Evolutionary conservation across 2,113 vertebrate genomes (phyloP).

Genomic region (Eupsittula cactorum): DNA sequence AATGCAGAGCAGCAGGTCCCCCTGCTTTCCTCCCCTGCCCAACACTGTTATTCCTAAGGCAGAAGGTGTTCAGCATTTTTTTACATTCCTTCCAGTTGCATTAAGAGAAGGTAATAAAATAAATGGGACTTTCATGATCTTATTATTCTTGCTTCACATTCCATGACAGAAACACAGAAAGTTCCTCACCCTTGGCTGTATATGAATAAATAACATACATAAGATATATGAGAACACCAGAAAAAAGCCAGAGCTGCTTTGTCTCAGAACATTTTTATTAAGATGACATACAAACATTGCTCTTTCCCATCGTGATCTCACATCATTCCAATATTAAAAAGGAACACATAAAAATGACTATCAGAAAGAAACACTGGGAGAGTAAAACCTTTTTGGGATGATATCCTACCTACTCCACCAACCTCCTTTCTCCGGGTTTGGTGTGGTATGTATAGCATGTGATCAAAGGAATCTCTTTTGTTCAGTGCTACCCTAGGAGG

Average conservation of each 20-base stretch:
- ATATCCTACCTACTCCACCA: background rate
- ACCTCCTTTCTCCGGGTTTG: slow-evolving; percentile 20
- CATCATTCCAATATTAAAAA: slow-evolving; percentile 9
- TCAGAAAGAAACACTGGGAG: background rate
- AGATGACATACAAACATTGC: background rate
- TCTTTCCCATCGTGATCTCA: slow-evolving; percentile 13
- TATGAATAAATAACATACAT: background rate
- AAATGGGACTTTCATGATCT: background rate
- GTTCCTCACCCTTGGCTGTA: background rate
- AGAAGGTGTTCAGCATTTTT: background rate
- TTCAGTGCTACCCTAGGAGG: background rate
- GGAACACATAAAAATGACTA: slow-evolving; percentile 52
- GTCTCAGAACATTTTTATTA: slow-evolving; percentile 59
- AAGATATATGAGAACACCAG: background rate
- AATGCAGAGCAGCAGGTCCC: background rate
- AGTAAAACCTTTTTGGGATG: slow-evolving; percentile 16
- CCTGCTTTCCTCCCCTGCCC: background rate
- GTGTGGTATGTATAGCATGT: slow-evolving; percentile 18
- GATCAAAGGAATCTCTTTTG: background rate
- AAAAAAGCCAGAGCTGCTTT: slow-evolving; percentile 9
- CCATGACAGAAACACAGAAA: background rate
- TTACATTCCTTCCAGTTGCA: background rate
- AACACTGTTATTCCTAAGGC: background rate
- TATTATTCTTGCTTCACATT: background rate
- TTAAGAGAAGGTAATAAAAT: background rate